A percentile compares a stretch with the other conserved stretches of the same genome.
Conservation (phyloP, 2,797 vertebrate genomes). For the Silurus lanzhouensis region DNA sequence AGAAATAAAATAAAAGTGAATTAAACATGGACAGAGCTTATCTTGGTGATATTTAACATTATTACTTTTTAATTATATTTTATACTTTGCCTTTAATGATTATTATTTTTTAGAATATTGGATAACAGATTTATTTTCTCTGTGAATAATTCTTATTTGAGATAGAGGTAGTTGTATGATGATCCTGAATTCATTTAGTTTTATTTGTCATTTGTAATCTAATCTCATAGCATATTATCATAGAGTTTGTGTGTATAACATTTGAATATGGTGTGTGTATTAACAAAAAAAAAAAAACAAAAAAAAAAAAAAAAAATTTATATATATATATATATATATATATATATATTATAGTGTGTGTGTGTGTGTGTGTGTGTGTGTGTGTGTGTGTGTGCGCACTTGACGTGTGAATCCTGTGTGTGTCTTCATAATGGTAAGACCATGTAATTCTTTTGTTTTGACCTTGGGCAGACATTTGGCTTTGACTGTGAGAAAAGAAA, state of each 20-base stretch:
- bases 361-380: not conserved
- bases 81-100: not conserved
- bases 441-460: not conserved
- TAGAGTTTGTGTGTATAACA: not conserved
- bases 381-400: no score
- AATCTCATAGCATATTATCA: not conserved
- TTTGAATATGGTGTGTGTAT: not conserved
- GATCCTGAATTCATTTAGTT: not conserved
- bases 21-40: not conserved
- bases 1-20: no score
- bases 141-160: not conserved
- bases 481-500: not conserved
- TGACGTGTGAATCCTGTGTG: not conserved
- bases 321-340: not conserved
- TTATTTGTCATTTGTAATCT: not conserved
- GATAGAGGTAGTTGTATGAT: not conserved
- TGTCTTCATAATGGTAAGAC: not conserved
- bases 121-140: not conserved
- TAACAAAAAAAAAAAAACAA: no score
- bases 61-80: no score
- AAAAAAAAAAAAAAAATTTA: no score
- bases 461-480: not conserved
- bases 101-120: not conserved
- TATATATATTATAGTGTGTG: no score
- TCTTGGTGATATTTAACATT: not conserved